Conservation (phyloP, 2,113 vertebrate genomes). For the Callocephalon fimbriatum region DNA sequence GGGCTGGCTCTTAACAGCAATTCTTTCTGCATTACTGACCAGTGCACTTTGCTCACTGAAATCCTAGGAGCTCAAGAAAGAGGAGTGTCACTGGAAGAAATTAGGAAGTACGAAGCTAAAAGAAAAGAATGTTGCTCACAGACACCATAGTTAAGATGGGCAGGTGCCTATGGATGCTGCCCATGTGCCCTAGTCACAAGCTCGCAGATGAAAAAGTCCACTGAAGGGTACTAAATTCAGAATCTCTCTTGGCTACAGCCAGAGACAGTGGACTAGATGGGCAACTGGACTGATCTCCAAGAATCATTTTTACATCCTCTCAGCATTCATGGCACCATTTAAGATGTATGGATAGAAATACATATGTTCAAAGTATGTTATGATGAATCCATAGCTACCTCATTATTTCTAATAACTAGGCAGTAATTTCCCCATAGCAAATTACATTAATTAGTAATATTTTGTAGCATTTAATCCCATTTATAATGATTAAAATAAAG, state of each 20-base stretch:
- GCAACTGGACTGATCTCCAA: neutral
- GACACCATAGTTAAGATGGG: neutral
- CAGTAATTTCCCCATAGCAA: neutral
- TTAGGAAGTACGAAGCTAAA: neutral
- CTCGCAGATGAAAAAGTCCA: neutral
- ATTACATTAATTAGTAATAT: neutral
- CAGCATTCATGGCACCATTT: neutral
- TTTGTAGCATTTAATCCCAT: conserved; percentile 1
- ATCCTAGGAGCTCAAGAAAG: neutral
- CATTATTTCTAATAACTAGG: conserved; percentile 13
- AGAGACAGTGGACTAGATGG: neutral
- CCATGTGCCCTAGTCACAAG: neutral
- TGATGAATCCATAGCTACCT: neutral
- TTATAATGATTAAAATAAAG: conserved; percentile 12
- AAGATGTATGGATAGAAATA: neutral
- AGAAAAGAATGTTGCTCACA: neutral
- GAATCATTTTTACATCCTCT: neutral
- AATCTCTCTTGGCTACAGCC: neutral
- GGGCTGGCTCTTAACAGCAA: neutral
- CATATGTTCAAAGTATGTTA: neutral
- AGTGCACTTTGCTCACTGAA: neutral
- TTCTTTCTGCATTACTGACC: neutral
- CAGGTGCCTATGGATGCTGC: neutral
- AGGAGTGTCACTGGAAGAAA: neutral
- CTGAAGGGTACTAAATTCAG: neutral